phyloP scores from a whole-genome alignment of 1,140 invertebrate genomes.

The Ptiloglossa arizonensis region DNA sequence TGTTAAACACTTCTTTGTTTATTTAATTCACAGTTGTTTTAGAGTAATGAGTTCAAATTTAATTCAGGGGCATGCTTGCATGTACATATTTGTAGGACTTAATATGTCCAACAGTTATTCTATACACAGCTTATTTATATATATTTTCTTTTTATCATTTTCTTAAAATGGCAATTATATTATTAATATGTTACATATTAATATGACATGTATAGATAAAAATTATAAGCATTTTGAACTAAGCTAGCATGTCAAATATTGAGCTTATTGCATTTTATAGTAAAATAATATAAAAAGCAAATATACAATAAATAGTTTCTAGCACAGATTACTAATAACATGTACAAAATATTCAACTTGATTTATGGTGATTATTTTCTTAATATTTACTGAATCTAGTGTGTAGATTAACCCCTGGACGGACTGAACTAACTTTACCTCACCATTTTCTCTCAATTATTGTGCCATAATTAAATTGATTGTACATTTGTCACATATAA shows the following conservation, averaged over 20 bases:
- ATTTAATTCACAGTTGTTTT: constrained; percentile 5
- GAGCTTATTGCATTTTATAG: neutral
- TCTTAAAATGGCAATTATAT: neutral
- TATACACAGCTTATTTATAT: constrained; percentile 32
- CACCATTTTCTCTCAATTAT: constrained; percentile 26
- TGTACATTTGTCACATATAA: constrained; percentile 29
- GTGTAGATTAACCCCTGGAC: constrained; percentile 59
- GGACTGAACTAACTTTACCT: constrained; percentile 58
- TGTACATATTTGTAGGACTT: constrained; percentile 21
- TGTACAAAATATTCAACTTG: constrained; percentile 51
- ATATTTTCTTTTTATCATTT: neutral
- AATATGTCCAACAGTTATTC: constrained; percentile 37
- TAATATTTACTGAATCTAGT: constrained; percentile 49
- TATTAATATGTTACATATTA: neutral
- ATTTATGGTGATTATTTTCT: constrained; percentile 29
- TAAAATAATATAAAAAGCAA: constrained; percentile 52
- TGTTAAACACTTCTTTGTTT: neutral
- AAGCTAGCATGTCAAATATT: constrained; percentile 3
- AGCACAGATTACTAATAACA: constrained; percentile 36
- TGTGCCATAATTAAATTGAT: constrained; percentile 54
- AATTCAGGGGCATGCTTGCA: constrained; percentile 1
- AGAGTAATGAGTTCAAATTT: constrained; percentile 4
- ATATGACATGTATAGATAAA: constrained; percentile 19
- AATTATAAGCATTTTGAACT: constrained; percentile 11
- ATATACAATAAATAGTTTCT: constrained; percentile 25